Conservation (phyloP, 2,888 invertebrate species). For the Dermolepida albohirtum region DNA sequence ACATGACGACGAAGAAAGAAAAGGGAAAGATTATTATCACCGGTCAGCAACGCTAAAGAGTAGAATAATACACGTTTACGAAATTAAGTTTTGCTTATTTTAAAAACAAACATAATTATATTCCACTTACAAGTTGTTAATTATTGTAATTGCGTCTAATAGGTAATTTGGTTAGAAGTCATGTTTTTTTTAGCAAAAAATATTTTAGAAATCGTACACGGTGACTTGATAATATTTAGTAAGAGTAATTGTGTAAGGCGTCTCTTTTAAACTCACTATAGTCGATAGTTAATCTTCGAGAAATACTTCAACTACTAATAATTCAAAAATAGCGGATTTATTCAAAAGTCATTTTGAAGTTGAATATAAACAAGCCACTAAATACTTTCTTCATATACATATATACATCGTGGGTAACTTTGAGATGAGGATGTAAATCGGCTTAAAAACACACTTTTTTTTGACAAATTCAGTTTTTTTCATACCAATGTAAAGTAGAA, state of each 20-base stretch:
- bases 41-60: slow-evolving; percentile 9
- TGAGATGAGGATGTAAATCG: no score
- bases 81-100: slow-evolving; percentile 24
- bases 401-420: no score
- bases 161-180: slow-evolving; percentile 16
- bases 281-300: no score
- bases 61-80: slow-evolving; percentile 15
- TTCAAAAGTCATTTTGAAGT: no score
- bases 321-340: no score
- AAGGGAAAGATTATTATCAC: slow-evolving; percentile 22
- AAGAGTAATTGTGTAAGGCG: slow-evolving; percentile 5
- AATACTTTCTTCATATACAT: no score
- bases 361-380: no score
- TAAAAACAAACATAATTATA: slow-evolving; percentile 17
- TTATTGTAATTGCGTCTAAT: slow-evolving; percentile 13
- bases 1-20: slow-evolving; percentile 6
- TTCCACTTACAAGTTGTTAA: slow-evolving; percentile 21
- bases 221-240: slow-evolving; percentile 24
- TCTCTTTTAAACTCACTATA: no score
- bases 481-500: no score
- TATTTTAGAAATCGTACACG: neutral
- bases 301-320: no score
- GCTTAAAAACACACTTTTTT: no score
- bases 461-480: no score
- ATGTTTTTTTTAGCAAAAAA: neutral